phyloP scores from a whole-genome alignment of 1,140 invertebrate species.

The Pseudomyrmex concolor region DNA sequence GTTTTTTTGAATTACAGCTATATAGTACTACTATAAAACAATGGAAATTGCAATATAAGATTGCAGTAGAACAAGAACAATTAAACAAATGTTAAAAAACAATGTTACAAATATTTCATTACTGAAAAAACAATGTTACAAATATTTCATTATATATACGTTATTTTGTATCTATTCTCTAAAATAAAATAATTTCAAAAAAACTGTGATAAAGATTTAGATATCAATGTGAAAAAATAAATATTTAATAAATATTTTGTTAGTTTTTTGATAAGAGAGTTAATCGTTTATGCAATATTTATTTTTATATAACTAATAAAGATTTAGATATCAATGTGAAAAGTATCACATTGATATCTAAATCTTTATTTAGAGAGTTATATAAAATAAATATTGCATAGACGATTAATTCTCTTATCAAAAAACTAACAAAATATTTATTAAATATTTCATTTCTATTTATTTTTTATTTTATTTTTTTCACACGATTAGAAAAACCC shows the following conservation, averaged over 20 bases:
- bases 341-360: too few relatives aligned
- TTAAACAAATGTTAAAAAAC: not conserved
- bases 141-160: not conserved
- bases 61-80: slow-evolving; percentile 14
- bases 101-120: not conserved
- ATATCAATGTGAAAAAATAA: too few relatives aligned
- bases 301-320: not conserved
- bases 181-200: not conserved
- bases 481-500: too few relatives aligned
- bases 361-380: not conserved
- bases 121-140: not conserved
- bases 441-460: too few relatives aligned
- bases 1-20: slow-evolving; percentile 64
- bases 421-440: too few relatives aligned
- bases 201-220: too few relatives aligned
- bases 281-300: not conserved
- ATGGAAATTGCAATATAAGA: slow-evolving; percentile 68
- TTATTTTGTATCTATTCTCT: not conserved
- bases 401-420: too few relatives aligned
- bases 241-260: too few relatives aligned
- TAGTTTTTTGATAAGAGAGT: too few relatives aligned
- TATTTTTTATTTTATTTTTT: too few relatives aligned
- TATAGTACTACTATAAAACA: slow-evolving; percentile 66
- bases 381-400: slow-evolving; percentile 4
- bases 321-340: not conserved